Evolutionary conservation across 2,113 vertebrate genomes (phyloP).

Genomic region (Nyctibius bracteatus): DNA sequence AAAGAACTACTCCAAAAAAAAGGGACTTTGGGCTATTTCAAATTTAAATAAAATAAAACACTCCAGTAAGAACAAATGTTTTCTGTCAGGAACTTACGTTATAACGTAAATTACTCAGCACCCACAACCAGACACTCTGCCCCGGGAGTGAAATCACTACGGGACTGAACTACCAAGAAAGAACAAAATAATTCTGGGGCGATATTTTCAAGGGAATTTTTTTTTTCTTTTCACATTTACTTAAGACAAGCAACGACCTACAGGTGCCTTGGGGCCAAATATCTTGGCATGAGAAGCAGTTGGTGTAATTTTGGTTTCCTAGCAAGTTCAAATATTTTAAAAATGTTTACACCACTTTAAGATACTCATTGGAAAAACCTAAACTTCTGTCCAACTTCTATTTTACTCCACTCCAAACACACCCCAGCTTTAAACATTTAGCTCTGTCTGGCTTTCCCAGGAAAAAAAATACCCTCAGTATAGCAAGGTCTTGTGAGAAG

Average conservation of each 20-base stretch:
- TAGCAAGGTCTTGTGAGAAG: not conserved
- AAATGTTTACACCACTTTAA: constrained; percentile 49
- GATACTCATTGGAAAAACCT: constrained; percentile 23
- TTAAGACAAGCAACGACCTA: constrained; percentile 39
- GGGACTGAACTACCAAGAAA: not conserved
- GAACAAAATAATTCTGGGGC: not conserved
- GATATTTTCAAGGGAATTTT: not conserved
- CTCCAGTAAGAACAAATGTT: not conserved
- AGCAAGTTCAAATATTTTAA: constrained; percentile 60
- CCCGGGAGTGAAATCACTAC: not conserved
- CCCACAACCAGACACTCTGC: not conserved
- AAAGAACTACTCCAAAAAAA: not conserved
- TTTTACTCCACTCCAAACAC: not conserved
- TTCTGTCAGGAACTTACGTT: not conserved
- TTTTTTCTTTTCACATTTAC: not conserved
- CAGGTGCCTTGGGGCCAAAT: constrained; percentile 55
- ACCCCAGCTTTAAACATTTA: constrained; percentile 32
- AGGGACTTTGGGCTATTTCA: not conserved
- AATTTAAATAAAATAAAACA: not conserved
- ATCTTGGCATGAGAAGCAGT: constrained; percentile 22
- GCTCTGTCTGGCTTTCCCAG: not conserved
- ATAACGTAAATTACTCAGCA: not conserved
- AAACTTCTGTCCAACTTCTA: not conserved
- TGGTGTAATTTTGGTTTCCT: constrained; percentile 44
- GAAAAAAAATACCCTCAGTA: not conserved